Conservation (phyloP, 2,888 invertebrate genomes). For the Drosophila rellima region DNA sequence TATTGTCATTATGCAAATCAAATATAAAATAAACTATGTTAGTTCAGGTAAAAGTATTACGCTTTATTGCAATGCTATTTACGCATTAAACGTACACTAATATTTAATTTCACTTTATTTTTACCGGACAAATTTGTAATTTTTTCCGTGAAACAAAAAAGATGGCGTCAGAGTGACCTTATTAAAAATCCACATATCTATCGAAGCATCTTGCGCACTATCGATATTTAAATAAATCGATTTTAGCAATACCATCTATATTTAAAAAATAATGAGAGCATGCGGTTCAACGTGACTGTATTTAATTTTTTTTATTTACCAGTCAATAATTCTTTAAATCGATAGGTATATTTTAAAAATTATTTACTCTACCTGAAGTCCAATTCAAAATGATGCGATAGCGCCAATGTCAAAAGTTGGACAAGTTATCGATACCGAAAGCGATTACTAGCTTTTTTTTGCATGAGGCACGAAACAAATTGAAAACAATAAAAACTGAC, state of each 20-base stretch:
- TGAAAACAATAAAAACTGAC: not conserved
- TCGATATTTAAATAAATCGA: slow-evolving; percentile 24
- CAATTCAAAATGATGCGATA: not conserved
- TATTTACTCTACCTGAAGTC: not conserved
- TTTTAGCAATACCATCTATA: not conserved
- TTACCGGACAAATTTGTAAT: slow-evolving; percentile 70
- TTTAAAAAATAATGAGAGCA: not conserved
- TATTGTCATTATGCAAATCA: slow-evolving; percentile 35
- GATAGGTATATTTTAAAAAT: not conserved
- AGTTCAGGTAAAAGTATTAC: not conserved
- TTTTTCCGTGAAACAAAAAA: slow-evolving; percentile 62
- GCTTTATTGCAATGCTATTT: slow-evolving; percentile 13
- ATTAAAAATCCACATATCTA: slow-evolving; percentile 40
- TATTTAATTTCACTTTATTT: slow-evolving; percentile 57
- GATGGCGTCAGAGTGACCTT: slow-evolving; percentile 64
- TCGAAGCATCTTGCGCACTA: slow-evolving; percentile 22
- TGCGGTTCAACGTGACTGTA: not conserved
- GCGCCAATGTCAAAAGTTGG: slow-evolving; percentile 16
- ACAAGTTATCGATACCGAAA: slow-evolving; percentile 11
- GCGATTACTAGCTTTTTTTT: slow-evolving; percentile 12
- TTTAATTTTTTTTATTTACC: not conserved
- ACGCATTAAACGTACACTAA: slow-evolving; percentile 47
- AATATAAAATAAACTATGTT: not conserved
- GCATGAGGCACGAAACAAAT: not conserved
- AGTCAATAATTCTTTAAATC: not conserved